Percentiles rank a stretch among this genome's conserved stretches.
Conservation (phyloP, 2,113 vertebrate species). For the Atrichornis clamosus region DNA sequence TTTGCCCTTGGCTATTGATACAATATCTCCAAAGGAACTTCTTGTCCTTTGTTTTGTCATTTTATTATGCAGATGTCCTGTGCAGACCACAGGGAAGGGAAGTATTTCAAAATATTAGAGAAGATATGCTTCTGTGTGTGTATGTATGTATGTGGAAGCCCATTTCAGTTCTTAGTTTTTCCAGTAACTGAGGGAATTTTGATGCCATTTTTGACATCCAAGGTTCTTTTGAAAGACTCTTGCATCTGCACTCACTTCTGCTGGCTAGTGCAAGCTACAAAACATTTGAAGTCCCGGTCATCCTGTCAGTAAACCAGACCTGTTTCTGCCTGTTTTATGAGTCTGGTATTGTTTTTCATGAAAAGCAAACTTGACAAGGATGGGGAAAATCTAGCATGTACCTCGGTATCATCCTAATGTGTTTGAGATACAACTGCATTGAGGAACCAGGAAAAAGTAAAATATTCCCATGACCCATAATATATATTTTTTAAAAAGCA, state of each 20-base stretch:
- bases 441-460: background rate
- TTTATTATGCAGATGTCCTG: background rate
- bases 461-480: background rate
- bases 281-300: background rate
- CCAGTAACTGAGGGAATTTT: background rate
- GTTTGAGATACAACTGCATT: background rate
- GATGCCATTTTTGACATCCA: background rate
- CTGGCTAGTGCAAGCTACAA: background rate
- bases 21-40: background rate
- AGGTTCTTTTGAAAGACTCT: background rate
- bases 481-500: background rate
- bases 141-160: background rate
- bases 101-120: background rate
- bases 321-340: background rate
- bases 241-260: background rate
- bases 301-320: background rate
- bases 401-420: background rate
- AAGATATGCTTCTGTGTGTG: background rate
- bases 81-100: background rate
- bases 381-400: background rate
- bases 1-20: background rate
- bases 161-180: background rate
- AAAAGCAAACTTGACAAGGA: background rate
- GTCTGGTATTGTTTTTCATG: background rate
- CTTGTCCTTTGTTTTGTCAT: background rate